Evolutionary conservation across 2,797 vertebrate genomes (phyloP).

Genomic region (Cyclopterus lumpus): DNA sequence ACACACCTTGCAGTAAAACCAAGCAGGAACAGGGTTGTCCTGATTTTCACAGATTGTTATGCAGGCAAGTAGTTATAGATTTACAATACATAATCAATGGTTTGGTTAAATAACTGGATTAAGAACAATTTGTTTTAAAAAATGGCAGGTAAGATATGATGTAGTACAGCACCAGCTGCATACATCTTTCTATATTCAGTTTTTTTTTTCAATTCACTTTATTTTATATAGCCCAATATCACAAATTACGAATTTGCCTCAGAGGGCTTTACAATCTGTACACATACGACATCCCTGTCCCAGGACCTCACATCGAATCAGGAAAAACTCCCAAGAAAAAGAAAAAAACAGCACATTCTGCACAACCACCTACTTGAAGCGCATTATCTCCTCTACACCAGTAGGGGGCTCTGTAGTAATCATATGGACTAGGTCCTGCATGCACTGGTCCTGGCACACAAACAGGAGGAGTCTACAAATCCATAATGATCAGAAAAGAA

Average conservation of each 20-base stretch:
- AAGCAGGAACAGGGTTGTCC: not conserved
- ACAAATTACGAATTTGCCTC: too few species aligned
- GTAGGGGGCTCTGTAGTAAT: slow-evolving; percentile 93
- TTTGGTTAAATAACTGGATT: not conserved
- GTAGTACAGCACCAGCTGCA: slow-evolving; percentile 36
- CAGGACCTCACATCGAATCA: too few species aligned
- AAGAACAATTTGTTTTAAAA: slow-evolving; percentile 1
- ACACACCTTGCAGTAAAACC: slow-evolving; percentile 25
- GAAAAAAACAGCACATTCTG: too few species aligned
- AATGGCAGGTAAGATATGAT: slow-evolving; percentile 21
- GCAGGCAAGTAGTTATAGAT: not conserved
- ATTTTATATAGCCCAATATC: too few species aligned
- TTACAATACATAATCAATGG: not conserved
- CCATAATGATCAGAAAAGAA: slow-evolving; percentile 36
- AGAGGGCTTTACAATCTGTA: too few species aligned
- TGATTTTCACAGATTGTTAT: not conserved
- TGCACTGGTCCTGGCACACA: slow-evolving; percentile 92
- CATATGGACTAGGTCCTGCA: slow-evolving; percentile 93
- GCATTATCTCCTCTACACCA: slow-evolving; percentile 95
- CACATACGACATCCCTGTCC: too few species aligned
- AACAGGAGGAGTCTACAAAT: slow-evolving; percentile 90
- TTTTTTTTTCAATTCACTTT: too few species aligned
- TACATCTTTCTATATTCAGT: not conserved
- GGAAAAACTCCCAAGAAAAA: too few species aligned
- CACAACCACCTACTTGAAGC: slow-evolving; percentile 92